These are phyloP conservation scores for Antrozous pallidus DNA, from an alignment of 2,797 vertebrate genomes.

Conservation along the genomic window DNA sequence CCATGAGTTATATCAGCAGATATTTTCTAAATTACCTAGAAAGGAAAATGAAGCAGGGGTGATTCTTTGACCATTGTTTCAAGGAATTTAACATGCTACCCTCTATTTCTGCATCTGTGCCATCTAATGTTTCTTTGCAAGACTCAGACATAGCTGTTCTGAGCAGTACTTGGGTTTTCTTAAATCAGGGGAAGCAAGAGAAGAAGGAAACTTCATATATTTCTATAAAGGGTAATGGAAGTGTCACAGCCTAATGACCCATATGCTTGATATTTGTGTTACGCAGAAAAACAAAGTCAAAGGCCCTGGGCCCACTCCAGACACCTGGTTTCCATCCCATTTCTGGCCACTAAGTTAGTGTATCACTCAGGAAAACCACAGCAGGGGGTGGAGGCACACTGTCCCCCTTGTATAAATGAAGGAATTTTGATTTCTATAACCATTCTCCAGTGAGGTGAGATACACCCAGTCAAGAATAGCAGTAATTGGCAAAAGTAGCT, in stretches of 20 bases:
- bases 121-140: slow-evolving; percentile 1
- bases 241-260: not conserved
- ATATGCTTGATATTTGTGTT: not conserved
- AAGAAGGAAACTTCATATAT: not conserved
- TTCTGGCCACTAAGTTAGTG: not conserved
- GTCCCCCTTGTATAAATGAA: not conserved
- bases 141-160: not conserved
- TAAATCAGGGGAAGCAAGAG: not conserved
- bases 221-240: not conserved
- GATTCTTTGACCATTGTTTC: not conserved
- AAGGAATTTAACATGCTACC: not conserved
- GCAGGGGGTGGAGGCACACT: not conserved
- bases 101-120: not conserved
- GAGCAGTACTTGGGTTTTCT: not conserved
- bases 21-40: slow-evolving; percentile 29
- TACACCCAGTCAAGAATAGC: not conserved
- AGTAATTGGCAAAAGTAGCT: not conserved
- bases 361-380: not conserved
- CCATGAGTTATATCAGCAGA: not conserved
- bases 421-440: slow-evolving; percentile 29
- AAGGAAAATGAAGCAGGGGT: slow-evolving; percentile 20
- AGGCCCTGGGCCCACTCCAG: not conserved
- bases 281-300: not conserved
- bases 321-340: not conserved
- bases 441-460: slow-evolving; percentile 21